Conservation (phyloP, 2,113 vertebrate species). For the Sardina pilchardus region DNA sequence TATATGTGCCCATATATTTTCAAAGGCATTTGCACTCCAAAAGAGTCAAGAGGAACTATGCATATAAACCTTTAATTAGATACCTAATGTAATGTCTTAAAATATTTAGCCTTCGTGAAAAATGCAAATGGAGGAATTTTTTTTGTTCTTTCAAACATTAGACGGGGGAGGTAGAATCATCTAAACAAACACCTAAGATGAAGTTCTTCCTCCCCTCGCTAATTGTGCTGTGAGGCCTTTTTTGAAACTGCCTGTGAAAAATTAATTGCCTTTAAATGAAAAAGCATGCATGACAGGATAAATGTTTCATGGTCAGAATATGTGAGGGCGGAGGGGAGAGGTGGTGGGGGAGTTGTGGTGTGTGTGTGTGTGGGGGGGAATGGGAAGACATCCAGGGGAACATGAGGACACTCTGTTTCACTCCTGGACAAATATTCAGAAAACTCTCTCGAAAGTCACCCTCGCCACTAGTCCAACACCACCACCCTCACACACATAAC, state of each 20-base stretch:
- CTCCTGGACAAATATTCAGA: not conserved
- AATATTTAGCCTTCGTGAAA: conserved; percentile 38
- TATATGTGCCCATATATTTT: conserved; percentile 41
- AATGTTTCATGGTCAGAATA: conserved; percentile 24
- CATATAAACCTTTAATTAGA: conserved; percentile 56
- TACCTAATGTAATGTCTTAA: conserved; percentile 31
- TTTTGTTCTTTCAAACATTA: conserved; percentile 16
- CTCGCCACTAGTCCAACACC: not conserved
- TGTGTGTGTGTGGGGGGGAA: not conserved
- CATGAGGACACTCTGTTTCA: not conserved
- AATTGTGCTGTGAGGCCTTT: conserved; percentile 30
- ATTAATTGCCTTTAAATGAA: conserved; percentile 24
- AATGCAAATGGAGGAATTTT: conserved; percentile 29
- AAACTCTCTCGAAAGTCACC: not conserved
- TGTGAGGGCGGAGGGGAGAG: not conserved
- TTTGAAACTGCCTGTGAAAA: conserved; percentile 37
- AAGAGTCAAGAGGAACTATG: conserved; percentile 31
- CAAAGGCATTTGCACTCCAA: conserved; percentile 42
- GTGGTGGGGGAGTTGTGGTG: conserved; percentile 26
- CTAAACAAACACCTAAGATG: conserved; percentile 26
- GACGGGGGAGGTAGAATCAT: conserved; percentile 19
- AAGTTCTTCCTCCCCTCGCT: not conserved
- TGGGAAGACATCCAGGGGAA: conserved; percentile 7
- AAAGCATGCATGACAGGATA: conserved; percentile 25
- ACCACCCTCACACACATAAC: not conserved